phyloP scores from a whole-genome alignment of 2,113 vertebrate species.

The Circaetus cinerascens region DNA sequence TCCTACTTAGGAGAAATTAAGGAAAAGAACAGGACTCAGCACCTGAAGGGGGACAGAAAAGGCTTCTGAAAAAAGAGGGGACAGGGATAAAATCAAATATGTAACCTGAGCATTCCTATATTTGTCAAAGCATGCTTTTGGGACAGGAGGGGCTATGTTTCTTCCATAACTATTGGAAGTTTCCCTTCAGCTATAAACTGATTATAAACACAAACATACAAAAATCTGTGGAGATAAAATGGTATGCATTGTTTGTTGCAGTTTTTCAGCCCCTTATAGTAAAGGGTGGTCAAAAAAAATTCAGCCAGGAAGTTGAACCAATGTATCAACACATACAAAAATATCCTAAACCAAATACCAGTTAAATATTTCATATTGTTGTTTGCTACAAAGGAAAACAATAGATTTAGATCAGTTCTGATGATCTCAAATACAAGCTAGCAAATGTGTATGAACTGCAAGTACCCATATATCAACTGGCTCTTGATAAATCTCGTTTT shows the following conservation, averaged over 20 bases:
- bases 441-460: neutral
- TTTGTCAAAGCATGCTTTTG: neutral
- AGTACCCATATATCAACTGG: neutral
- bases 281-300: neutral
- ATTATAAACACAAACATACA: neutral
- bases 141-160: neutral
- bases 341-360: neutral
- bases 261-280: neutral
- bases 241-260: neutral
- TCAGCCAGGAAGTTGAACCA: neutral
- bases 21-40: fast-evolving
- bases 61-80: neutral
- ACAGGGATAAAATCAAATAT: no score
- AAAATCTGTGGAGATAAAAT: neutral
- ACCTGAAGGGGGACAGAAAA: neutral
- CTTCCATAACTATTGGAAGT: neutral
- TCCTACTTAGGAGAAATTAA: neutral
- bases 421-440: neutral
- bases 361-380: neutral
- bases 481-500: neutral
- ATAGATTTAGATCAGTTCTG: neutral
- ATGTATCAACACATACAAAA: neutral
- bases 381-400: neutral
- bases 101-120: neutral
- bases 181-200: neutral